Evolutionary conservation across 2,113 vertebrate genomes (phyloP).

Genomic region (Triplophysa dalaica): DNA sequence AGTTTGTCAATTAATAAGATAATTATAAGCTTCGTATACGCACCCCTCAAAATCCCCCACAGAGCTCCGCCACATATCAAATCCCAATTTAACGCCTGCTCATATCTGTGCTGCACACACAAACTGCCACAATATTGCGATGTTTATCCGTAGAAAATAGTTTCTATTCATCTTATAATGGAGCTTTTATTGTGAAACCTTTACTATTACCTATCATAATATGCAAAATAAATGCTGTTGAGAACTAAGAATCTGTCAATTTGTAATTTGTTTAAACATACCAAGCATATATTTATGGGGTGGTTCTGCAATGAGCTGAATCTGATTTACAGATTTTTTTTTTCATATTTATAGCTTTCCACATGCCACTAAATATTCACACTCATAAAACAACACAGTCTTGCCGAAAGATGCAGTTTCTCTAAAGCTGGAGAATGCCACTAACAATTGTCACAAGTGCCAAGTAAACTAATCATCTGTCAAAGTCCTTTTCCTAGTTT

Average conservation of each 20-base stretch:
- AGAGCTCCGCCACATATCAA: no score
- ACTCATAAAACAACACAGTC: not conserved
- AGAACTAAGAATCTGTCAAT: not conserved
- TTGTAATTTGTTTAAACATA: no score
- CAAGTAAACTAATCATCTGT: not conserved
- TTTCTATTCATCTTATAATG: not conserved
- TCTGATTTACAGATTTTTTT: not conserved
- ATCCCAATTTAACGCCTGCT: not conserved
- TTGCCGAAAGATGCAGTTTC: not conserved
- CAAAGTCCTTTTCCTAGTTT: not conserved
- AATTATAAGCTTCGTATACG: no score
- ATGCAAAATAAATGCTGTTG: no score
- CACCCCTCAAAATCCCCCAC: no score
- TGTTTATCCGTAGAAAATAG: constrained; percentile 12
- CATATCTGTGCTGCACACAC: constrained; percentile 18
- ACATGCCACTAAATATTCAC: not conserved
- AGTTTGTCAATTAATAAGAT: no score
- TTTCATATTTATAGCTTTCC: not conserved
- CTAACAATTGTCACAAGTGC: not conserved
- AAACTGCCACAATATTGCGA: not conserved
- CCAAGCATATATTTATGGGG: no score
- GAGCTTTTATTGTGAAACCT: not conserved
- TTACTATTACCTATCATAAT: not conserved
- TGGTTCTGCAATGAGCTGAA: not conserved
- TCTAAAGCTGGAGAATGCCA: not conserved